Base-by-base conservation (phyloP, 2,888 invertebrate genomes). In the Parasteatoda lunata region DNA sequence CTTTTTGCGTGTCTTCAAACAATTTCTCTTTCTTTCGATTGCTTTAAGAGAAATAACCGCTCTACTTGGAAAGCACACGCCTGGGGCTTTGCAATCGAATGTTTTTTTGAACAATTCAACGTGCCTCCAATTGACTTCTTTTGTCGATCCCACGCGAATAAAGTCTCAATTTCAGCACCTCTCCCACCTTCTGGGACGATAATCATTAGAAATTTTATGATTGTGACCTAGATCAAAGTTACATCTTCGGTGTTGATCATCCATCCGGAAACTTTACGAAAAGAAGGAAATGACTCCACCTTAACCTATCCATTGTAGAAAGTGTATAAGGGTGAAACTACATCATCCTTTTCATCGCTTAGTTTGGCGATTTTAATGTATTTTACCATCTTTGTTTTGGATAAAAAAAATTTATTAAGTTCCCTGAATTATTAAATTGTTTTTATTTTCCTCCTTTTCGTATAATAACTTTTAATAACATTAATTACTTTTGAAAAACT, bases 271-370 rank as follows among this genome's bases (percentile, higher is more conserved):
- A 80, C 79, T 66, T 45, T 75, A 4, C 30, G 68, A 77, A 11
- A 47, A n/a, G 54, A 48, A 80, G 80, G 80, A 80, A 80, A 47
- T 72, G 65, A 64, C 80, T 49, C 66, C 80, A n/a, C 80, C 80
- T 66, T 45, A 68, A 30, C 48, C 11, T 7, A 59, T 9, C n/a
- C 59, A 59, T 59, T 59, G 8, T 59, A 9, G 8, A 7, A 66
- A 45, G 48, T 30, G 30, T 30, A 30, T 30, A 2, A 30, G 30
- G 30, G 30, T 30, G 30, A 30, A 30, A 30, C 30, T 30, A 30
- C 30, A 30, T 30, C 30, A 30, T 30, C 30, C 30, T 30, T 30
- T 30, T 30, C 30, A 30, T 30, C 30, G 30, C 30, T 30, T 30
- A 30, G 30, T 30, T 30, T 30, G 30, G 30, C 30, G 30, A 30